A percentile compares a stretch with the other conserved stretches of the same genome.
Evolutionary conservation across 2,113 vertebrate species (phyloP).

Genomic region (Bombycilla garrulus): DNA sequence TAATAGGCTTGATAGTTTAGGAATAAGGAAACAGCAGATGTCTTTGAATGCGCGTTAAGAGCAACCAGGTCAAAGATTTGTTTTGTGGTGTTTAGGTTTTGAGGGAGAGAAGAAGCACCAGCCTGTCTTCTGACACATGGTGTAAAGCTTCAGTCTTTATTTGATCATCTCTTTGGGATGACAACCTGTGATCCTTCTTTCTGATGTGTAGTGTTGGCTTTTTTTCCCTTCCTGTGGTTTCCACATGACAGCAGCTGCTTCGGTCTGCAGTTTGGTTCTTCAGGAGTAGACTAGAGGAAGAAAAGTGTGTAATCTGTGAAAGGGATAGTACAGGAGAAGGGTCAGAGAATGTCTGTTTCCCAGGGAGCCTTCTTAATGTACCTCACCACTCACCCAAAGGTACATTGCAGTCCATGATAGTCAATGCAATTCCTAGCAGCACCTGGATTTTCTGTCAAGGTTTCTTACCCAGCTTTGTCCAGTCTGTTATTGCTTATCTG

Average conservation of each 20-base stretch:
- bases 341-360: conserved; percentile 6
- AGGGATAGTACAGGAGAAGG: neutral
- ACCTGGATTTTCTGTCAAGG: conserved; percentile 18
- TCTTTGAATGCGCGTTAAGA: neutral
- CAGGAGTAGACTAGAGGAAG: neutral
- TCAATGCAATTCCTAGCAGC: neutral
- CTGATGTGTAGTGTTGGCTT: neutral
- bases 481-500: neutral
- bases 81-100: neutral
- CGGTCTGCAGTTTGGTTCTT: neutral
- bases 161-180: neutral
- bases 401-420: neutral
- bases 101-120: neutral
- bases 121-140: neutral
- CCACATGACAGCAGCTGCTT: neutral
- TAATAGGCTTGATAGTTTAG: neutral
- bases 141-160: neutral
- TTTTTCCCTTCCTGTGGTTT: neutral
- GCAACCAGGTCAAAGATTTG: neutral
- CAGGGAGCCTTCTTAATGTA: neutral
- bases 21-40: neutral
- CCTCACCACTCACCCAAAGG: neutral
- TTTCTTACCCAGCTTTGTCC: neutral
- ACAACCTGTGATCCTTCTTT: neutral
- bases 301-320: neutral